Percentiles rank a stretch among this genome's conserved stretches.
Conservation (phyloP, 2,113 vertebrate genomes). For the Gorsachius goisagi region DNA sequence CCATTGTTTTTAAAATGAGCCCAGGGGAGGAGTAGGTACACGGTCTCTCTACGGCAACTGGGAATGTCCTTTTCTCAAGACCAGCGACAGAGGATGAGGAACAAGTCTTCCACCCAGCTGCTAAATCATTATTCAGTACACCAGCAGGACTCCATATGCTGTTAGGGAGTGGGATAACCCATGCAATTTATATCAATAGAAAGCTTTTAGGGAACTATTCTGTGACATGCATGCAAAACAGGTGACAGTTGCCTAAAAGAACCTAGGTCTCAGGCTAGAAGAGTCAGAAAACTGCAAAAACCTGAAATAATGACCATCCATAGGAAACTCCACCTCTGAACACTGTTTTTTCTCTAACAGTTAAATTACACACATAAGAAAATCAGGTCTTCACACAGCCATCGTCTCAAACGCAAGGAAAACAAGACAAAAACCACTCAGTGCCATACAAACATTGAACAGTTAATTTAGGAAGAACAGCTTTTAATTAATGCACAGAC, state of each 20-base stretch:
- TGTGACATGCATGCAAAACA: neutral
- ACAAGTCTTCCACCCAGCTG: neutral
- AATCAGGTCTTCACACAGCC: neutral
- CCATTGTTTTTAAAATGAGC: neutral
- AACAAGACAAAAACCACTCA: neutral
- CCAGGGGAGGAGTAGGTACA: neutral
- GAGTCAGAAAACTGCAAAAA: neutral
- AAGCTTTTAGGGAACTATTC: slow-evolving; percentile 6
- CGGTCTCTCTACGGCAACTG: neutral
- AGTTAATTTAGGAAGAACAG: neutral
- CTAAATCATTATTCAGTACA: neutral
- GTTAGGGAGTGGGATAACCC: neutral
- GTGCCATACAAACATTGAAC: neutral
- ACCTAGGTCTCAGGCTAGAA: neutral
- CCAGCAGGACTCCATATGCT: neutral
- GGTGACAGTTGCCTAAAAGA: neutral
- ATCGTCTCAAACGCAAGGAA: neutral
- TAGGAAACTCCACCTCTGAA: neutral
- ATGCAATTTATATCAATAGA: neutral
- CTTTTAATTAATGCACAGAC: neutral
- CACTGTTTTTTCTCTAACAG: neutral
- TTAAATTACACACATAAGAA: neutral
- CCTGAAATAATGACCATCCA: neutral
- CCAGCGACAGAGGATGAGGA: neutral
- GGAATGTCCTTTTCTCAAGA: neutral